phyloP scores from a whole-genome alignment of 2,888 invertebrate genomes.

The Halocaridina rubra region DNA sequence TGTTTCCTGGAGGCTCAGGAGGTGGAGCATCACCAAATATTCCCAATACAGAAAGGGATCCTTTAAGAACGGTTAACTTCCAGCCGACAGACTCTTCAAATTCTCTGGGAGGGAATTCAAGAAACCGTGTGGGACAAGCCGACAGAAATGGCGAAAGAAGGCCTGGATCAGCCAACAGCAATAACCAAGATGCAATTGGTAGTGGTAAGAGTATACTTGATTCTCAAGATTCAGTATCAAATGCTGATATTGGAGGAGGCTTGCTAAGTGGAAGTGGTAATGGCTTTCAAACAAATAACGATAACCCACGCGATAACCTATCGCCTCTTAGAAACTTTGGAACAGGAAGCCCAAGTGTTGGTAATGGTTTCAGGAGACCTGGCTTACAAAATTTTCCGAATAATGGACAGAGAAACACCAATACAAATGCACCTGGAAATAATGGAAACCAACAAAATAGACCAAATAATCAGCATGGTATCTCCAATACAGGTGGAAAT shows the following conservation, averaged over 20 bases:
- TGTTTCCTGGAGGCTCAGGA: not conserved
- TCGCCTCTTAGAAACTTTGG: not conserved
- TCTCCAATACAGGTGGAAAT: not conserved
- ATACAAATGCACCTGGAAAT: not conserved
- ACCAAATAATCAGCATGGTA: not conserved
- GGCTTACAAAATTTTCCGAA: not conserved
- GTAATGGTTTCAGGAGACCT: not conserved
- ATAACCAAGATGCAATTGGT: not conserved
- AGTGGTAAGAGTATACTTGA: not conserved
- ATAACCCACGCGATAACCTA: not conserved
- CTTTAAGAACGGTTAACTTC: constrained; percentile 36
- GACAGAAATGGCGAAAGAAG: not conserved
- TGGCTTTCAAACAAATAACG: not conserved
- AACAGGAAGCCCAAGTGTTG: not conserved
- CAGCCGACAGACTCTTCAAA: not conserved
- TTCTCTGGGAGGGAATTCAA: not conserved
- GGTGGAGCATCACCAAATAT: not conserved
- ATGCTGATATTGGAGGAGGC: not conserved
- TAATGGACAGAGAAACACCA: not conserved
- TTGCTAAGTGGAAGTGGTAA: not conserved
- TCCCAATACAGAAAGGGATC: not conserved
- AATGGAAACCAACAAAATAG: not conserved
- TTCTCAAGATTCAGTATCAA: not conserved
- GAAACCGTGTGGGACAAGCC: not conserved
- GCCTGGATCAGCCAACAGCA: not conserved